Evolutionary conservation across 1,140 invertebrate species (phyloP).

Genomic region (Cotesia glomerata): DNA sequence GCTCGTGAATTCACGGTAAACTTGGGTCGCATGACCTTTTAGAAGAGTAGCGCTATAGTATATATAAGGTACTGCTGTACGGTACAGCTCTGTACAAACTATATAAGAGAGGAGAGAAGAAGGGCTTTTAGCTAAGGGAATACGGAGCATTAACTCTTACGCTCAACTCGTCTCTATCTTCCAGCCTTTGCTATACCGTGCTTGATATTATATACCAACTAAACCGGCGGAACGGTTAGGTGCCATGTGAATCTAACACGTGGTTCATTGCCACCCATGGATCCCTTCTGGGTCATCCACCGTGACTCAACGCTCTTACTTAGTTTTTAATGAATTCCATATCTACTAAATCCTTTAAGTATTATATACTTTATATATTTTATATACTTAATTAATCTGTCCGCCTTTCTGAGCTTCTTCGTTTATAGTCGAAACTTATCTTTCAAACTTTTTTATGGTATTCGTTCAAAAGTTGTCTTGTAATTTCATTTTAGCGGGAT

Average conservation of each 20-base stretch:
- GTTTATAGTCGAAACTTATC: too few species aligned
- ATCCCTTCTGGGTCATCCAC: background rate
- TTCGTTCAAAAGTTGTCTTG: too few species aligned
- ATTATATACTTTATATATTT: too few species aligned
- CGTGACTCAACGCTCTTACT: background rate
- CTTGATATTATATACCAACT: constrained; percentile 29
- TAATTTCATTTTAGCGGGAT: too few species aligned
- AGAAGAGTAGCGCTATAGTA: constrained; percentile 25
- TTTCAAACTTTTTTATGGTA: too few species aligned
- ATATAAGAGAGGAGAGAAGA: background rate
- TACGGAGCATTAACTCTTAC: constrained; percentile 39
- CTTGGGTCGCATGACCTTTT: constrained; percentile 36
- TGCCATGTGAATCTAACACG: background rate
- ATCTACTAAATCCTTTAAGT: background rate
- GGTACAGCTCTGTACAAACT: background rate
- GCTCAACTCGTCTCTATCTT: background rate
- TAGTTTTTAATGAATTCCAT: background rate
- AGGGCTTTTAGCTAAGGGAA: constrained; percentile 42
- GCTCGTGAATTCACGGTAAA: constrained; percentile 38
- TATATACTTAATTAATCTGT: too few species aligned
- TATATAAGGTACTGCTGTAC: constrained; percentile 29
- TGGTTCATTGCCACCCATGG: background rate
- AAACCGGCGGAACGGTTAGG: background rate
- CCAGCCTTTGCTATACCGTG: too few species aligned
- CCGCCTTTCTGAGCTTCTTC: too few species aligned